Evolutionary conservation across 2,888 invertebrate genomes (phyloP), one percentile per base, ranked within the genome.

Genomic region (Tachystola acroxantha): DNA sequence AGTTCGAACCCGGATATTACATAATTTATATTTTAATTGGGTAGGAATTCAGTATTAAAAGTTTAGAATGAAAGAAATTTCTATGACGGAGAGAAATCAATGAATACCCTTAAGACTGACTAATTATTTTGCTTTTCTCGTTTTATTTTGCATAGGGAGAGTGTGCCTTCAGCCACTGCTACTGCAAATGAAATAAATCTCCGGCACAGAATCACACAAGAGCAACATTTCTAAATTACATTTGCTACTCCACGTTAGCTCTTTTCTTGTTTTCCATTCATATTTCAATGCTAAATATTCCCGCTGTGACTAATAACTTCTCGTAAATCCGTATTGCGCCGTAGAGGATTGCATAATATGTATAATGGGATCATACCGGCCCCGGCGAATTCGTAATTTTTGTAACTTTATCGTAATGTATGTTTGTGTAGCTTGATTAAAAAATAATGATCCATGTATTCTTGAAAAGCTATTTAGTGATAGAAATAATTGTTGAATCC

Each of bases 241-340:
- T 65, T 63, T 58, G 58, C 63, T 59, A 60, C 62, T 66, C 57
- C 51, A 56, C 57, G 58, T 62, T 65, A 64, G 66, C 69, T 72
- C 64, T 71, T 71, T 70, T 75, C 70, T 75, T 74, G 71, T 80
- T 78, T 81, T 72, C 78, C 76, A 72, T 80, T 74, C 74, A 75
- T 74, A 75, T 76, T 70, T 77, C 71, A 75, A 76, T 75, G 72
- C 58, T 70, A 69, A 76, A 80, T 82, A 76, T 78, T 67, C 69
- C 76, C 75, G 61, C 72, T 61, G 73, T 75, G 76, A 78, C 78
- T 80, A 78, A 81, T 81, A 77, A 77, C 66, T 75, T 67, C 68
- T 71, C 77, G 73, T 79, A 74, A 80, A 80, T 79, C 69, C 70
- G 60, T 67, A 81, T 67, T 74, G 77, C 76, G 73, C 82, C 75